Evolutionary conservation across 2,888 invertebrate genomes (phyloP), one percentile per base, ranked within the genome.

Genomic region (Chloromyia formosa): DNA sequence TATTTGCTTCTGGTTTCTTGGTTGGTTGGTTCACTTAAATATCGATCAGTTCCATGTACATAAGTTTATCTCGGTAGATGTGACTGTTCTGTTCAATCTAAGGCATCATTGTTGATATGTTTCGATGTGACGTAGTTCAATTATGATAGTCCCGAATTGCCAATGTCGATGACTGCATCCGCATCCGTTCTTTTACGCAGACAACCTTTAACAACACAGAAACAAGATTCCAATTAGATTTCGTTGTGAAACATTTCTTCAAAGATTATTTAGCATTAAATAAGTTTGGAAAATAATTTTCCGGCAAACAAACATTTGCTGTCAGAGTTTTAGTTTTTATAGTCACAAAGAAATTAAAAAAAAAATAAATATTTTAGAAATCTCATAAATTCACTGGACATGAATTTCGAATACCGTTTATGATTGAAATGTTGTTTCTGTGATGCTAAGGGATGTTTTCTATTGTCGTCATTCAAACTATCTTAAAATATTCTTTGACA

Each of bases 141-240:
- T 23, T 53, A 14, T 27, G 40, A 45, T 12, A 53, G 62, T 61
- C 27, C 40, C 7, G 12, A 40, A 23, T 23, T n/a, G 27, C 35
- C n/a, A 20, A 40, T 20, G 18, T 35, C 18, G 27, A 20, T 75
- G 80, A 78, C 81, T 79, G 79, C 78, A 78, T 76, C 79, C 81
- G 81, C 81, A 80, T 83, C 81, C 83, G 82, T 81, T 81, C 84
- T 42, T 0, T 1, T 66, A 49, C 45, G 66, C 22, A 85, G 86
- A 87, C 87, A 88, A 89, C 88, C 88, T 89, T 88, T 85, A 80
- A 86, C 85, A 84, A 88, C 87, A 88, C 87, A 88, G 86, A 86
- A 86, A 86, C 86, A 87, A 86, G 82, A 86, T 85, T 86, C 84
- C 85, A 82, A 66, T 66, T 66, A 66, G 66, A 20, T 66, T 45